Evolutionary conservation across 53 echinoderm and acorn worm species (phyloP).

Genomic region (Holothuria leucospilota): DNA sequence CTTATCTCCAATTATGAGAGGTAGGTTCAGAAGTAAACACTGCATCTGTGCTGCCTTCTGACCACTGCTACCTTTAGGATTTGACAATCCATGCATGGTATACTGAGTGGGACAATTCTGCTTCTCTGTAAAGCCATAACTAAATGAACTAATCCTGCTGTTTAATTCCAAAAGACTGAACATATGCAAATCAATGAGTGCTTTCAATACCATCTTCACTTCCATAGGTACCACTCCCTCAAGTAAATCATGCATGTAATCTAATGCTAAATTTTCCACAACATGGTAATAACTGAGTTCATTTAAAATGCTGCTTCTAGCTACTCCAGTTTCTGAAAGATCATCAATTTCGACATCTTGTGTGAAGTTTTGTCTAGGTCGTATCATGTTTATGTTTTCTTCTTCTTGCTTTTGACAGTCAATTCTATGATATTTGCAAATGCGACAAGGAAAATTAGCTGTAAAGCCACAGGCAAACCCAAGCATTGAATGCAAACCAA

Average conservation of each 20-base stretch:
- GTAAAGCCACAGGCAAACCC: slow-evolving; percentile 62
- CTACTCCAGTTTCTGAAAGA: slow-evolving; percentile 19
- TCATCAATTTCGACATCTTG: slow-evolving; percentile 26
- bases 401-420: slow-evolving; percentile 52
- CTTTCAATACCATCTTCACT: slow-evolving; percentile 49
- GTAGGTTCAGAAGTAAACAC: slow-evolving; percentile 53
- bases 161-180: slow-evolving; percentile 49
- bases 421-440: slow-evolving; percentile 40
- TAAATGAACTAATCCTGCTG: slow-evolving; percentile 48
- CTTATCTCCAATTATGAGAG: slow-evolving; percentile 65
- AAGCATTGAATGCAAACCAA: slow-evolving; percentile 49
- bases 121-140: slow-evolving; percentile 56
- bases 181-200: slow-evolving; percentile 50
- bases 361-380: slow-evolving; percentile 58
- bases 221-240: slow-evolving; percentile 67
- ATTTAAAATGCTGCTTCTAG: slow-evolving; percentile 24
- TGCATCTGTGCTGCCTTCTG: slow-evolving; percentile 66
- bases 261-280: slow-evolving; percentile 46
- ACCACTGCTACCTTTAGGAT: slow-evolving; percentile 49
- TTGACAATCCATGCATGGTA: slow-evolving; percentile 9
- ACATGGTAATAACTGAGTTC: slow-evolving; percentile 58
- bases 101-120: slow-evolving; percentile 32
- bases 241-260: slow-evolving; percentile 70
- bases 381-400: slow-evolving; percentile 46
- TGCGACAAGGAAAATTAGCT: slow-evolving; percentile 59